phyloP scores from a whole-genome alignment of 2,888 invertebrate genomes.

The Bursaphelenchus okinawaensis region DNA sequence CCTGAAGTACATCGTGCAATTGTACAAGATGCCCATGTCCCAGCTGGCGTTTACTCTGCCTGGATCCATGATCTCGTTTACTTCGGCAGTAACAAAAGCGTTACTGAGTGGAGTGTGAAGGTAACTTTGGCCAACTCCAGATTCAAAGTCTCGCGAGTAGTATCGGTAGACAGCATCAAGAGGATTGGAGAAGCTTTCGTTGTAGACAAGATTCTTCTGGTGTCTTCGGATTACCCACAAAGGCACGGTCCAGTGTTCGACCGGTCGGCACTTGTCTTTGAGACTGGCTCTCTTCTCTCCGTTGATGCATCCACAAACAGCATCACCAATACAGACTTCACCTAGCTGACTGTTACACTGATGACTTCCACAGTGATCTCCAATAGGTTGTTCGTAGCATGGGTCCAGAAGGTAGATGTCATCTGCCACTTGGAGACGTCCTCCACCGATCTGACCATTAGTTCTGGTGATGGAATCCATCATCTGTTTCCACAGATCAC shows the following conservation, averaged over 20 bases:
- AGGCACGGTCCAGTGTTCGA: slow-evolving; percentile 54
- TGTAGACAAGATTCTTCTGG: slow-evolving; percentile 45
- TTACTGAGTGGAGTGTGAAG: slow-evolving; percentile 48
- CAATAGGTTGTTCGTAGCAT: slow-evolving; percentile 37
- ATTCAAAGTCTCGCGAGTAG: slow-evolving; percentile 38
- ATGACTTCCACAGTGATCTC: slow-evolving; percentile 45
- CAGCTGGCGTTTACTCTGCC: slow-evolving; percentile 48
- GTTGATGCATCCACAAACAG: slow-evolving; percentile 52
- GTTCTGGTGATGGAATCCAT: slow-evolving; percentile 42
- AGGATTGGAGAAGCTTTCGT: slow-evolving; percentile 47
- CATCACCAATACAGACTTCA: slow-evolving; percentile 52
- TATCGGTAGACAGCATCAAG: slow-evolving; percentile 38
- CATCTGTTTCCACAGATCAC: slow-evolving; percentile 53
- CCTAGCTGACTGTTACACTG: slow-evolving; percentile 44
- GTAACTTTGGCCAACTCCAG: slow-evolving; percentile 51
- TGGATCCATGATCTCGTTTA: slow-evolving; percentile 53
- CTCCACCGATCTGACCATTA: slow-evolving; percentile 44
- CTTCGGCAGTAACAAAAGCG: slow-evolving; percentile 49
- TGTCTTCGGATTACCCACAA: slow-evolving; percentile 49
- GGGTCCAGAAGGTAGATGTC: slow-evolving; percentile 53
- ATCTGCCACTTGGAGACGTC: slow-evolving; percentile 46
- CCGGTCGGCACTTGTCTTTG: slow-evolving; percentile 45
- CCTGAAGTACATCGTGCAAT: slow-evolving; percentile 56
- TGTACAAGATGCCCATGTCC: slow-evolving; percentile 53
- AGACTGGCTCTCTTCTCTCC: slow-evolving; percentile 47